Conservation (phyloP, 2,797 vertebrate genomes). For the Squalus acanthias region DNA sequence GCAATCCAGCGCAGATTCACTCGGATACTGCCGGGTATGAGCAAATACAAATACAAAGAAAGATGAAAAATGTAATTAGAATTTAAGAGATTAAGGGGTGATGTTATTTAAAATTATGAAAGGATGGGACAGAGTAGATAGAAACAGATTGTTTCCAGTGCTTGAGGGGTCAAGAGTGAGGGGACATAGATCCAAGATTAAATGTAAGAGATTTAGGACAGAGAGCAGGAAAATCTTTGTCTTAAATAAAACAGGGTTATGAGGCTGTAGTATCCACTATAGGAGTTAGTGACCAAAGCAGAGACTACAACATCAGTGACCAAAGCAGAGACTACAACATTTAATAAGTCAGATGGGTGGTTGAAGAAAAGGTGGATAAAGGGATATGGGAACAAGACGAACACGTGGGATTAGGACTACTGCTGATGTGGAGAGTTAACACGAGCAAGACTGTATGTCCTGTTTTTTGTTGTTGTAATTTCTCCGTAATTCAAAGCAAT, state of each 20-base stretch:
- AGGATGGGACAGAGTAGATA: background rate
- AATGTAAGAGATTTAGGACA: background rate
- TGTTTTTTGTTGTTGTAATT: background rate
- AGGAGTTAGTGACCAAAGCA: no score
- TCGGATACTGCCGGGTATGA: background rate
- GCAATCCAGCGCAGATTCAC: no score
- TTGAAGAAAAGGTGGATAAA: background rate
- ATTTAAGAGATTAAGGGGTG: background rate
- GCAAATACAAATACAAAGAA: background rate
- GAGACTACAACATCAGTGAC: no score
- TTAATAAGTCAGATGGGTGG: background rate
- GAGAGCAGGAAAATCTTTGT: no score
- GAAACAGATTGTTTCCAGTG: no score
- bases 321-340: no score
- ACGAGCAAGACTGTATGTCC: background rate
- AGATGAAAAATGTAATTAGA: background rate
- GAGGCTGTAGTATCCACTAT: background rate
- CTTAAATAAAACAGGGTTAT: background rate
- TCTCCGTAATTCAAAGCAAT: background rate
- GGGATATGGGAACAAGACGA: background rate
- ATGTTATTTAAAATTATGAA: background rate
- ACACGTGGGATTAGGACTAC: background rate
- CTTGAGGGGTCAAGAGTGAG: background rate
- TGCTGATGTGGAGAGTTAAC: background rate
- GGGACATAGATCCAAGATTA: background rate